Percentiles rank a stretch among this genome's conserved stretches.
phyloP scores from a whole-genome alignment of 2,797 vertebrate genomes.

The Helicolenus hilgendorfi region DNA sequence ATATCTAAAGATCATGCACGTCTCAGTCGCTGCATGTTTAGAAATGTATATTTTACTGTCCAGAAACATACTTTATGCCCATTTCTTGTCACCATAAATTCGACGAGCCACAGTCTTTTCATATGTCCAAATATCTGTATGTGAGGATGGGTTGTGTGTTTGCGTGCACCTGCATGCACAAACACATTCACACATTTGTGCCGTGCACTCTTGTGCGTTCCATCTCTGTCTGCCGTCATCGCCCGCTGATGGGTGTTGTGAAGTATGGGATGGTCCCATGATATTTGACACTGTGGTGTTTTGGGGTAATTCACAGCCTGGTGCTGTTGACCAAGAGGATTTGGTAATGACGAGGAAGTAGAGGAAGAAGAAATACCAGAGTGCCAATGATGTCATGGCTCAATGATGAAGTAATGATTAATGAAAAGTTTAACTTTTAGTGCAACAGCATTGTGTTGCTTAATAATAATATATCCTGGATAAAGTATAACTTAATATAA shows the following conservation, averaged over 20 bases:
- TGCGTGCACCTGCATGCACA: background rate
- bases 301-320: constrained; percentile 75
- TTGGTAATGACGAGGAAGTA: constrained; percentile 62
- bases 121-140: background rate
- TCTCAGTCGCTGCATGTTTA: background rate
- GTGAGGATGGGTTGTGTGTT: background rate
- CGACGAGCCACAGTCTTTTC: background rate
- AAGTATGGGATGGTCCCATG: constrained; percentile 74
- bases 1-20: too few relatives aligned
- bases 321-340: constrained; percentile 75
- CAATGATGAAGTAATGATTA: constrained; percentile 67
- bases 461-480: background rate
- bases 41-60: background rate
- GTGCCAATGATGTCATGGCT: constrained; percentile 73
- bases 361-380: constrained; percentile 46
- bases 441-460: background rate
- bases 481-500: background rate
- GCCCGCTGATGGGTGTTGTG: constrained; percentile 68
- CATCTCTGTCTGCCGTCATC: constrained; percentile 65
- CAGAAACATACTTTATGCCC: background rate
- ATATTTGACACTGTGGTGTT: constrained; percentile 80
- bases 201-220: constrained; percentile 12
- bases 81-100: background rate
- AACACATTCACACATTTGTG: constrained; percentile 18
- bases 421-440: too few relatives aligned